Evolutionary conservation across 2,888 invertebrate species (phyloP).

Genomic region (Phortica okadai): DNA sequence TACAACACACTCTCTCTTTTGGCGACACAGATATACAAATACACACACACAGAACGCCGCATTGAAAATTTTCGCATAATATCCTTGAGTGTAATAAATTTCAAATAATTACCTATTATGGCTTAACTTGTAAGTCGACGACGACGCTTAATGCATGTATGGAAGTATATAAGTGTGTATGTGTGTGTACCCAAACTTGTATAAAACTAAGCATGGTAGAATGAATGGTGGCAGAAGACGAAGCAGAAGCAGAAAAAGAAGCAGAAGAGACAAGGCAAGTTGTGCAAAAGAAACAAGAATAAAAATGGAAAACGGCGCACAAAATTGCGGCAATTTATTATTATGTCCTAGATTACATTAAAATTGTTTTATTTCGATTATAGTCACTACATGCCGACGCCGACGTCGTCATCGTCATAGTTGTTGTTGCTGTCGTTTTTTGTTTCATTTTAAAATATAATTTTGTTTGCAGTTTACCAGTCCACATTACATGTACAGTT

Average conservation of each 20-base stretch:
- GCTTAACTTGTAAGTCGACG: constrained; percentile 54
- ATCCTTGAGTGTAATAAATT: constrained; percentile 74
- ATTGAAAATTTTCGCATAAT: constrained; percentile 46
- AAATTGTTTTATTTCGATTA: constrained; percentile 73
- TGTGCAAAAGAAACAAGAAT: constrained; percentile 25
- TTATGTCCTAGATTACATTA: constrained; percentile 73
- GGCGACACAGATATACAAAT: constrained; percentile 14
- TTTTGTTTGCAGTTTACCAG: not conserved
- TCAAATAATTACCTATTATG: constrained; percentile 75
- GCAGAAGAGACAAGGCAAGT: not conserved
- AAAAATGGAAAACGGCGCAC: constrained; percentile 58
- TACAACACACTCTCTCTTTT: not conserved
- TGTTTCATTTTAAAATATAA: not conserved
- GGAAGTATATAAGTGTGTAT: constrained; percentile 30
- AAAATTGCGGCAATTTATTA: constrained; percentile 73
- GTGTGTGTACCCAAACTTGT: constrained; percentile 10
- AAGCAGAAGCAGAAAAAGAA: constrained; percentile 19
- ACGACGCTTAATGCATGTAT: constrained; percentile 19
- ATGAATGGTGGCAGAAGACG: constrained; percentile 19
- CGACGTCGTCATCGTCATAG: constrained; percentile 37
- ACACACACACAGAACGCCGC: constrained; percentile 30
- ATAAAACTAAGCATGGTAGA: constrained; percentile 6
- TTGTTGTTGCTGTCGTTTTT: constrained; percentile 31
- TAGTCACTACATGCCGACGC: constrained; percentile 23
- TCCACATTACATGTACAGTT: no score